Percentiles rank a stretch among this genome's conserved stretches.
These are phyloP conservation scores for Ruditapes philippinarum DNA, from an alignment of 1,140 invertebrate species.

Conservation along the genomic window DNA sequence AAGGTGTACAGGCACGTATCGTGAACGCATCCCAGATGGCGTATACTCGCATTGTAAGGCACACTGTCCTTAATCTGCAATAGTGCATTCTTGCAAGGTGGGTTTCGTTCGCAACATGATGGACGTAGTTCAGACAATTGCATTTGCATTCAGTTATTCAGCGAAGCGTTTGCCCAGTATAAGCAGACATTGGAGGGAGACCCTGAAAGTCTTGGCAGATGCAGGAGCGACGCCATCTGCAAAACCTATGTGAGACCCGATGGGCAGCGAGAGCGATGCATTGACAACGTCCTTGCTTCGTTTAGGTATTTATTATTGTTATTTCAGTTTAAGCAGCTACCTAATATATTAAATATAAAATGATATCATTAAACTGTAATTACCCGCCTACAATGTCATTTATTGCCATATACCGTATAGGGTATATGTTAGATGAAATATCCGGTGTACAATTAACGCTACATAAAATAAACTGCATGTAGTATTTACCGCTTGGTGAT, in stretches of 20 bases:
- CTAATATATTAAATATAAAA: neutral
- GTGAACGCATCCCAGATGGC: constrained; percentile 13
- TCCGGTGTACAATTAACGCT: no score
- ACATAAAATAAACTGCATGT: no score
- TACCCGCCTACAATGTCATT: no score
- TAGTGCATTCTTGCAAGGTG: constrained; percentile 51
- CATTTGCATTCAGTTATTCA: constrained; percentile 63
- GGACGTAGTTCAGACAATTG: constrained; percentile 36
- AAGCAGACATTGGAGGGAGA: constrained; percentile 5
- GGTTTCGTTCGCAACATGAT: constrained; percentile 49
- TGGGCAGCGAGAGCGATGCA: constrained; percentile 38
- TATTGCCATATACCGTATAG: no score
- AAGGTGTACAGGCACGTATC: constrained; percentile 58
- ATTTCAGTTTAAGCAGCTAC: neutral
- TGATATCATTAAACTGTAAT: neutral
- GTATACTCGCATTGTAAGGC: constrained; percentile 63
- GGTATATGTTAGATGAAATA: no score
- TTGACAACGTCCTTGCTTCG: constrained; percentile 36
- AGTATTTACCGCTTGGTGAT: no score
- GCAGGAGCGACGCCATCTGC: constrained; percentile 7
- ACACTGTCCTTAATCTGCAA: constrained; percentile 62
- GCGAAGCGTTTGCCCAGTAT: constrained; percentile 43
- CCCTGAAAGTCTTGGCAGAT: neutral
- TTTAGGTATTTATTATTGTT: constrained; percentile 4
- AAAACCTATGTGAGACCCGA: constrained; percentile 49